Evolutionary conservation across 2,797 vertebrate species (phyloP).

Genomic region (Muscicapa striata): DNA sequence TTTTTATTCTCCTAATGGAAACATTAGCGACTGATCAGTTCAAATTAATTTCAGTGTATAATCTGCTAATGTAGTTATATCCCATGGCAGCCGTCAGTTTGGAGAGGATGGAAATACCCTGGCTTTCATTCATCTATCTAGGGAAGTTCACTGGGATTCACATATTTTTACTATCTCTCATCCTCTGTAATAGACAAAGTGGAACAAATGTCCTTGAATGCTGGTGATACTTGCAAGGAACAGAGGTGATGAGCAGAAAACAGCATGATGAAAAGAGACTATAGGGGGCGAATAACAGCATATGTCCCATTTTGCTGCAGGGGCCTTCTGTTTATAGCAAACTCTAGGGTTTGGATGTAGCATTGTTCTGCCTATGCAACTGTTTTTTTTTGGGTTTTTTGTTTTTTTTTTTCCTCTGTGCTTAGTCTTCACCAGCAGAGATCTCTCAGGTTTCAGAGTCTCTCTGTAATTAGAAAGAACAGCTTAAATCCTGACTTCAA

Average conservation of each 20-base stretch:
- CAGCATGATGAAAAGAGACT: background rate
- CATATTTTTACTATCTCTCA: background rate
- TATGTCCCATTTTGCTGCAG: conserved; percentile 55
- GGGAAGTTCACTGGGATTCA: conserved; percentile 9
- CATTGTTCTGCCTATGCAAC: conserved; percentile 34
- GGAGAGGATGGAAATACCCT: background rate
- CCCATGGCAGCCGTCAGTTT: background rate
- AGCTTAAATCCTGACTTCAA: conserved; percentile 73
- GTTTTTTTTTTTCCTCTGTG: background rate
- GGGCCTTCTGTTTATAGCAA: conserved; percentile 34
- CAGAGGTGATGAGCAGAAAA: conserved; percentile 45
- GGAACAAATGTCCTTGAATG: conserved; percentile 51
- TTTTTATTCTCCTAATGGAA: conserved; percentile 14
- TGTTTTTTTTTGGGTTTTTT: background rate
- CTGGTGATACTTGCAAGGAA: conserved; percentile 27
- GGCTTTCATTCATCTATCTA: background rate
- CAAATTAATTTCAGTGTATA: background rate
- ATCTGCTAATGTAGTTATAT: background rate
- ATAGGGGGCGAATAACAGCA: background rate
- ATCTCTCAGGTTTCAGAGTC: conserved; percentile 68
- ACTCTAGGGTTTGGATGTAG: conserved; percentile 28
- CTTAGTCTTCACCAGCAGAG: conserved; percentile 47
- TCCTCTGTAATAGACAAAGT: background rate
- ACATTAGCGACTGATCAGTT: background rate
- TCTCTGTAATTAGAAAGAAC: conserved; percentile 70